Base-by-base conservation (phyloP, 2,113 vertebrate species). In the Himantopus leucocephalus region DNA sequence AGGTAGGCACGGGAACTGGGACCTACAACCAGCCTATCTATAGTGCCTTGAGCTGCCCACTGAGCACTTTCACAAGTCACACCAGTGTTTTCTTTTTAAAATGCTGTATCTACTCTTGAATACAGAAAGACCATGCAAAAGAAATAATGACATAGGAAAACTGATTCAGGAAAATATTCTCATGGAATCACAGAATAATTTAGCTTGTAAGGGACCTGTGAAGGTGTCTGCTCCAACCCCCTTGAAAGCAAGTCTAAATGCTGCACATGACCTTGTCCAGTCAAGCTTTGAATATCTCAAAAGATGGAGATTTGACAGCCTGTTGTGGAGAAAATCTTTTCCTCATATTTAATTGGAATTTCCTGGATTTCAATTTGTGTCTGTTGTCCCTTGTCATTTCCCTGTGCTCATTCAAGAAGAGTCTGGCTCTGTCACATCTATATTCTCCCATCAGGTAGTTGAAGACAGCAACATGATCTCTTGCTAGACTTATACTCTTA, bases 21-120 rank as follows among this genome's bases (percentile, higher is more conserved):
- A 50, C 7, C 16, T 41, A 26, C 0, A 2, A 41, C 8, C 5
- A n/a, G 9, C 22, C 17, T 13, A 45, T 9, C 30, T 14, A 24
- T 4, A 78, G 12, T 39, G 14, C 30, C 45, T 62, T 34, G 12
- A 56, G 27, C 43, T 81, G 63, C 53, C 27, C n/a, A 37, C 17
- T 20, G 27, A 41, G 21, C 27, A 52, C 17, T 52, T 52, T 23
- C 7, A 0, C 24, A 37, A 74, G 34, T 29, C n/a, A 50, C 17
- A 55, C 16, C 13, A 1, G 2, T 29, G 7, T 76, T 50, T 64
- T 32, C 3, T 34, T 20, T 73, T 11, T 18, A 45, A 84, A 89
- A 70, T 20, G 3, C 3, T 59, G 4, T 15, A 21, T 26, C 47
- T 71, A 32, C 2, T n/a, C 53, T 34, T 2, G 5, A 60, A 18